Percentiles rank a stretch among this genome's conserved stretches.
Evolutionary conservation across 2,113 vertebrate species (phyloP).

Genomic region (Stegastes partitus): DNA sequence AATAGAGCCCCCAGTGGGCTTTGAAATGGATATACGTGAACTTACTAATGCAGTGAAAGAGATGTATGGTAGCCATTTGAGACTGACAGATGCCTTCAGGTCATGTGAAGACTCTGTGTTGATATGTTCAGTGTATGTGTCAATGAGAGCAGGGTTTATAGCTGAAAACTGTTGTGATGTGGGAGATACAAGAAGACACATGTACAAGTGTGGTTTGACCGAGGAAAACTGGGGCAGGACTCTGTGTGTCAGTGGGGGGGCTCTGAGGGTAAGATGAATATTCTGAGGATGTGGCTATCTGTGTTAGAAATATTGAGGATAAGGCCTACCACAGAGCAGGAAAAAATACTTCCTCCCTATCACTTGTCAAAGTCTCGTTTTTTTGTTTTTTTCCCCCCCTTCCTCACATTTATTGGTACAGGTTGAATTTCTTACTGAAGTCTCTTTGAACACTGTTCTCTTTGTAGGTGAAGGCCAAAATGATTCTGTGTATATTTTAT

Average conservation of each 20-base stretch:
- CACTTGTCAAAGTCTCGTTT: too few relatives aligned
- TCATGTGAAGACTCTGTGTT: not conserved
- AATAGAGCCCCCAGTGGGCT: constrained; percentile 6
- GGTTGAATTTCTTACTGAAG: too few relatives aligned
- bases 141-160: not conserved
- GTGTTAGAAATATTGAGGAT: not conserved
- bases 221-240: not conserved
- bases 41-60: constrained; percentile 26
- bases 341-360: too few relatives aligned
- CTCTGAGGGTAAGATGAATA: constrained; percentile 1
- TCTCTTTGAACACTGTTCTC: too few relatives aligned
- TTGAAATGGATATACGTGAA: constrained; percentile 40
- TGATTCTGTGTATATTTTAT: too few relatives aligned
- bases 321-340: not conserved
- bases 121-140: constrained; percentile 11
- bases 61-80: constrained; percentile 40
- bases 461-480: too few relatives aligned
- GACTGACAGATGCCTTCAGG: constrained; percentile 41
- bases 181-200: not conserved
- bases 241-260: not conserved
- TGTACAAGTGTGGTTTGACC: not conserved
- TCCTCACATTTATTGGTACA: too few relatives aligned
- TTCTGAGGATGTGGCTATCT: not conserved
- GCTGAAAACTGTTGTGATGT: constrained; percentile 3
- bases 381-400: too few relatives aligned